Conservation (phyloP, 2,888 invertebrate species). For the Xylota segnis region DNA sequence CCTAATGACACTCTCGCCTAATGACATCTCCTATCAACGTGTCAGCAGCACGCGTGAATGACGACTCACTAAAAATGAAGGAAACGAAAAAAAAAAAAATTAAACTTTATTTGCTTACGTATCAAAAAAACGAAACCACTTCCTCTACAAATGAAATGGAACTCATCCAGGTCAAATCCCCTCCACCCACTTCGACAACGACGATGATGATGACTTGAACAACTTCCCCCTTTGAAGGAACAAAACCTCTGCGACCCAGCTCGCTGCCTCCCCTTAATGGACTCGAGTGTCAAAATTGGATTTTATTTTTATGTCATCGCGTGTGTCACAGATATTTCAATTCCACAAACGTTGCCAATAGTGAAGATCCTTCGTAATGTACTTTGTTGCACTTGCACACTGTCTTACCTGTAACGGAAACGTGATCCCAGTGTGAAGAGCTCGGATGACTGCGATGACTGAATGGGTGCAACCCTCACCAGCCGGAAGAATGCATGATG, state of each 20-base stretch:
- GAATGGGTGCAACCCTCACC: conserved; percentile 90
- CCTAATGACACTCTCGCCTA: conserved; percentile 10
- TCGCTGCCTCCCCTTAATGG: not conserved
- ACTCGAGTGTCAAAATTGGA: conserved; percentile 53
- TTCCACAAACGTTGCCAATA: conserved; percentile 38
- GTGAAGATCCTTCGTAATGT: not conserved
- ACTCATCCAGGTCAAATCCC: conserved; percentile 46
- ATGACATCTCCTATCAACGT: conserved; percentile 26
- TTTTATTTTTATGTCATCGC: conserved; percentile 43
- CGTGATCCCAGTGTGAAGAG: conserved; percentile 92
- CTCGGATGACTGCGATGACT: conserved; percentile 86
- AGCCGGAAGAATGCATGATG: conserved; percentile 97
- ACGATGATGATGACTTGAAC: conserved; percentile 22
- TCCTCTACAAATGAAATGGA: conserved; percentile 47
- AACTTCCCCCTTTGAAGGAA: not conserved
- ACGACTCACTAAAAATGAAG: conserved; percentile 23
- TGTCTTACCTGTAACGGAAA: conserved; percentile 90
- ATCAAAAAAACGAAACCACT: conserved; percentile 14
- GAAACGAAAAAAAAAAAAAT: conserved; percentile 17
- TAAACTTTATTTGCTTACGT: conserved; percentile 11
- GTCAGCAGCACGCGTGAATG: conserved; percentile 30
- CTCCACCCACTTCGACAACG: conserved; percentile 21
- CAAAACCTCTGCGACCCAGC: not conserved
- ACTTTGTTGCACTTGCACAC: not conserved
- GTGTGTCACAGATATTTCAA: conserved; percentile 53